Evolutionary conservation across 2,888 invertebrate genomes (phyloP), one percentile per base, ranked within the genome.

Genomic region (Nebria salina): DNA sequence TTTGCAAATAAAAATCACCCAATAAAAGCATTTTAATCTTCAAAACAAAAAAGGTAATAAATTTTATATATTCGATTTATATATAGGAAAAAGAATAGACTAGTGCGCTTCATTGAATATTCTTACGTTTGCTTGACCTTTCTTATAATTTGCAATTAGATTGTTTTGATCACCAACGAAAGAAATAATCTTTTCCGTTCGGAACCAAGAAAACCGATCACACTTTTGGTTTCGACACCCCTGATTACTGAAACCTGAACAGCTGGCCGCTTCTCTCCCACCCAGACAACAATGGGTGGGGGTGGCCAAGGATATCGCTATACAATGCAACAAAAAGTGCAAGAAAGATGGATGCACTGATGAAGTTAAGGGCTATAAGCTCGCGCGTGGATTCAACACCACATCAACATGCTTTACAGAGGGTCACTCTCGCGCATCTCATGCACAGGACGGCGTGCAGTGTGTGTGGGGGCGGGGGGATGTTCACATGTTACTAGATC

Each of bases 381-480:
- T 54, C 2, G 54, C 54, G 54, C 54, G 13, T 54, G 54, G 54
- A 54, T 54, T 54, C 54, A 54, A 54, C 54, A 54, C 54, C 54
- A 54, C 54, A 54, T 54, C 54, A 54, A 54, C 54, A 54, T 54
- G 54, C 54, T 54, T 54, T 54, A 0, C 54, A 54, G 54, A 54
- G 54, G 54, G 54, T 54, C 54, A 54, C 54, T 54, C 54, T 54
- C 13, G 0, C 13, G 54, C 54, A 54, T 54, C 54, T 7, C 54
- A 54, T 7, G 54, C 4, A 13, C 2, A 13, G 54, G 7, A 1
- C 6, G 6, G 54, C 7, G 43, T 9, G 43, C 43, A 1, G 83
- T 86, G 86, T 34, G 89, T 86, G 89, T 88, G 87, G 87, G 25
- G 20, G 70, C n/a, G n/a, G n/a, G n/a, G n/a, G n/a, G n/a, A n/a